phyloP scores from a whole-genome alignment of 2,888 invertebrate genomes.

The Calliphora vomitoria region DNA sequence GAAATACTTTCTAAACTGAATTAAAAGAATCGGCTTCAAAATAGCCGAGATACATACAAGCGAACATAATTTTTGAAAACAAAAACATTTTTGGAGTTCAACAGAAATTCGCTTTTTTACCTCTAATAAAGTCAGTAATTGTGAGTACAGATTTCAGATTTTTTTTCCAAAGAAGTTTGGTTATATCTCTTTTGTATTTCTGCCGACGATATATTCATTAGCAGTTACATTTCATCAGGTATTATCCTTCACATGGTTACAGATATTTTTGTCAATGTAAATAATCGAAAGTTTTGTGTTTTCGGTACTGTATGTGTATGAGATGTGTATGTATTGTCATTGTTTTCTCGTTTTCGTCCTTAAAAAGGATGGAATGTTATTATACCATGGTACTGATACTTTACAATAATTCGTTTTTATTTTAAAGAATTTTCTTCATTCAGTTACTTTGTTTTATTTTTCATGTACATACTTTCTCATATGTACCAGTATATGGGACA shows the following conservation, averaged over 20 bases:
- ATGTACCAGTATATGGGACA: not conserved
- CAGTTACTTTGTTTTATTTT: conserved; percentile 45
- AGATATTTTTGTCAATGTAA: conserved; percentile 38
- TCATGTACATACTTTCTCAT: not conserved
- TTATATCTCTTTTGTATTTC: not conserved
- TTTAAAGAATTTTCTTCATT: conserved; percentile 40
- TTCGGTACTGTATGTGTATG: not conserved
- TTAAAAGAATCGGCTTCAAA: too few relatives aligned
- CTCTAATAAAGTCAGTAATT: too few relatives aligned
- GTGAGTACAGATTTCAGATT: too few relatives aligned
- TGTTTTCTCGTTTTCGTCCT: not conserved
- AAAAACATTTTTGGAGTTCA: too few relatives aligned
- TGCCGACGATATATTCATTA: conserved; percentile 21
- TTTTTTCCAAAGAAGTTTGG: too few relatives aligned
- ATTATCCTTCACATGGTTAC: conserved; percentile 27
- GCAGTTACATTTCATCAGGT: conserved; percentile 23
- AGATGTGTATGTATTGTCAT: conserved; percentile 6
- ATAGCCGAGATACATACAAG: too few relatives aligned
- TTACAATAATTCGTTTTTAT: conserved; percentile 30
- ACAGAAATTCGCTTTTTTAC: too few relatives aligned
- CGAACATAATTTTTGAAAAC: too few relatives aligned
- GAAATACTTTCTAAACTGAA: too few relatives aligned
- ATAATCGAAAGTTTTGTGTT: conserved; percentile 26
- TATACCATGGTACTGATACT: conserved; percentile 1
- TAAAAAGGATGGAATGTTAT: conserved; percentile 32